Conservation (phyloP, 2,888 invertebrate species). For the Andrena camellia region DNA sequence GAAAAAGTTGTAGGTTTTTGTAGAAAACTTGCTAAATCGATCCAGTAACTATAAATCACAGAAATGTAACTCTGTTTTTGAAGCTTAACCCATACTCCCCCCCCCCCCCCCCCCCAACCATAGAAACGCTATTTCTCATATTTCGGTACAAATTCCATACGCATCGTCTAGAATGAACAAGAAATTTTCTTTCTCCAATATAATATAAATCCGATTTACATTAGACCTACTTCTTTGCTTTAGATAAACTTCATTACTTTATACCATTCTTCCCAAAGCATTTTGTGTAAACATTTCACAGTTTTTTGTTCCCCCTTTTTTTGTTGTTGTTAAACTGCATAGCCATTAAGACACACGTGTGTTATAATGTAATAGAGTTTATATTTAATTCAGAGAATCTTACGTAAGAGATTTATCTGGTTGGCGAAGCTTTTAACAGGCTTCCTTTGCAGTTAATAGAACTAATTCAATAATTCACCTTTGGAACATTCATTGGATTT, state of each 20-base stretch:
- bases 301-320: neutral
- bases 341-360: constrained; percentile 1
- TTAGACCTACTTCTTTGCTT: constrained; percentile 7
- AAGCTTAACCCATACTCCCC: constrained; percentile 49
- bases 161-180: constrained; percentile 9
- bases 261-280: neutral
- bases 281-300: constrained; percentile 13
- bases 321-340: neutral
- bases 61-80: constrained; percentile 42
- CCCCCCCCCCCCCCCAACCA: too few relatives aligned
- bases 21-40: constrained; percentile 50
- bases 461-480: constrained; percentile 79
- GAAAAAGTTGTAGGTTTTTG: constrained; percentile 61
- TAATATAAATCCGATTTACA: neutral
- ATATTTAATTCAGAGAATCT: constrained; percentile 24
- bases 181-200: neutral
- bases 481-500: constrained; percentile 78
- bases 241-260: constrained; percentile 18
- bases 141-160: constrained; percentile 8
- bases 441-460: constrained; percentile 77
- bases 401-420: constrained; percentile 74
- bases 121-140: constrained; percentile 38
- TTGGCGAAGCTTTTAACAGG: constrained; percentile 76
- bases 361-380: constrained; percentile 31
- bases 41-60: constrained; percentile 44